Evolutionary conservation across 1,140 invertebrate genomes (phyloP).

Genomic region (Prorops nasuta): DNA sequence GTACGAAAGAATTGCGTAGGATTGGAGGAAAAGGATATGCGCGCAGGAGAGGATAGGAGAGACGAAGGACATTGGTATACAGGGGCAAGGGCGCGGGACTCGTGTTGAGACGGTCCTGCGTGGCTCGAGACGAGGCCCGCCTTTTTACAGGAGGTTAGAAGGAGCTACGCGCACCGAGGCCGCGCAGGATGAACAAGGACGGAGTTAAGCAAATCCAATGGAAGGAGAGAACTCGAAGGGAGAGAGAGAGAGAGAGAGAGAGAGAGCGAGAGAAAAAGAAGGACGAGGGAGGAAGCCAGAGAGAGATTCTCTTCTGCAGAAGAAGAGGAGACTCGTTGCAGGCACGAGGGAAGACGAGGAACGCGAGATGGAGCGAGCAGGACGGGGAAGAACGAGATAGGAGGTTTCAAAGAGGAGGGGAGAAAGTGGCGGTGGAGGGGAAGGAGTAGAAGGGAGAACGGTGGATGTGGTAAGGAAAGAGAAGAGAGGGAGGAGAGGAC

Average conservation of each 20-base stretch:
- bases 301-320: conserved; percentile 5
- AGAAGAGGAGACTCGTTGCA: background rate
- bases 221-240: conserved; percentile 6
- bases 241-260: conserved; percentile 11
- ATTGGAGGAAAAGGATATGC: conserved; percentile 17
- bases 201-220: conserved; percentile 10
- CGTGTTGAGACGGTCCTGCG: conserved; percentile 12
- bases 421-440: background rate
- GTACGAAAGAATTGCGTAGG: no score
- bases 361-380: conserved; percentile 9
- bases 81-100: no score
- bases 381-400: conserved; percentile 6
- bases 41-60: conserved; percentile 11
- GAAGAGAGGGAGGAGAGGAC: conserved; percentile 20
- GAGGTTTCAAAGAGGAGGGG: background rate
- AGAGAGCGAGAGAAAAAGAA: conserved; percentile 7
- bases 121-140: conserved; percentile 14
- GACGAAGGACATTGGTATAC: no score
- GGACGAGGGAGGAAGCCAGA: conserved; percentile 9
- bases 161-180: no score
- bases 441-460: conserved; percentile 1
- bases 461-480: conserved; percentile 6
- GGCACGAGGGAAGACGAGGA: background rate
- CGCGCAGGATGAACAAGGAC: no score
- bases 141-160: conserved; percentile 8